Base-by-base conservation (phyloP, 2,113 vertebrate genomes). In the Antennarius striatus region DNA sequence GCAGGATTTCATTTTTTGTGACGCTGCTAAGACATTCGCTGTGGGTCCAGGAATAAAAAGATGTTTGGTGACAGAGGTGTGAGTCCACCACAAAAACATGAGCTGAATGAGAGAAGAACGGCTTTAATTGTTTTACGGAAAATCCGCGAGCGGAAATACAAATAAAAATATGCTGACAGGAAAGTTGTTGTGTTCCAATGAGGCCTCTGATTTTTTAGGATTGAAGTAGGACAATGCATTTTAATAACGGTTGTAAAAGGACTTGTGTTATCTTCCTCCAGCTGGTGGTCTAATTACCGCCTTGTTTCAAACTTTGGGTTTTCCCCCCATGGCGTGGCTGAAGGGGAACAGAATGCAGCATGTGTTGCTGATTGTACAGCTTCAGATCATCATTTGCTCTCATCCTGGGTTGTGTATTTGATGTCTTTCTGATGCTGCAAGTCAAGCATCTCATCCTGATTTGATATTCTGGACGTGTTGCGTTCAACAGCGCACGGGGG, bases 261-360 rank as follows among this genome's bases (percentile, higher is more conserved):
- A 7, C 10, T 43, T 10, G 47, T 43, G 45, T 32, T 11, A n/a
- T 15, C 39, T 40, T 40, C 22, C 53, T 51, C 65, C 71, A 70
- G 60, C 65, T 69, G 54, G 57, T 56, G 59, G 5, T 61, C 60
- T 70, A 50, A 79, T 73, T 69, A 70, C 59, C 0, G 43, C 36
- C 50, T 65, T 10, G 60, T 50, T 70, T 40, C 29, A 57, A 58
- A 56, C 32, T 57, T 47, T 54, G 46, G 30, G 1, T 16, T 39
- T 30, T 29, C 57, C 51, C 39, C 7, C 32, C 32, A 36, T 1
- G 5, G 32, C 32, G 32, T 36, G 32, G 32, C 5, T 4, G 11
- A 9, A 11, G 42, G 42, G 10, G 42, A 11, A 42, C 42, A 14
- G 6, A n/a, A 36, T 36, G 32, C 8, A 17, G 13, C n/a, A 49